phyloP scores from a whole-genome alignment of 2,113 vertebrate species.

The Lagopus leucura region DNA sequence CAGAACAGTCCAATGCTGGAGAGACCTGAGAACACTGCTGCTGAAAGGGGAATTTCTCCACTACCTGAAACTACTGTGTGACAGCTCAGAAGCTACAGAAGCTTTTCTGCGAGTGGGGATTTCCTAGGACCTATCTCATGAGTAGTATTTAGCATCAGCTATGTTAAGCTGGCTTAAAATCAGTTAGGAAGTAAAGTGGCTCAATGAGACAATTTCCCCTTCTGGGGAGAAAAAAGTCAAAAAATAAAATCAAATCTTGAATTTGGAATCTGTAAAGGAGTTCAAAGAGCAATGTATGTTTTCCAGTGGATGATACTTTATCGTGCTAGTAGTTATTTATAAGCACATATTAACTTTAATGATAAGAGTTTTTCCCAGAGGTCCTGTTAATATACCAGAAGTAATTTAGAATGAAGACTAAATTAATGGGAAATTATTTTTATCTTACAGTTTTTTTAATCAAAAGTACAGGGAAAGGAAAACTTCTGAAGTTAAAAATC shows the following conservation, averaged over 20 bases:
- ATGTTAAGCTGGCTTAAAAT: neutral
- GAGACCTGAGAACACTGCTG: fast-evolving
- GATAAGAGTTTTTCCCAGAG: neutral
- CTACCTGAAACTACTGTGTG: neutral
- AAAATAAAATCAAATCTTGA: neutral
- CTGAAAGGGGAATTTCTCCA: neutral
- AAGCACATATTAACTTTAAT: neutral
- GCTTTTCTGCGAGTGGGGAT: neutral
- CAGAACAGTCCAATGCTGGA: neutral
- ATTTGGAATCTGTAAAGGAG: neutral
- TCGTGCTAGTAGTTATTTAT: neutral
- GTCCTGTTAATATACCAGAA: neutral
- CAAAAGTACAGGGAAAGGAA: neutral
- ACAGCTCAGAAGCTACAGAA: fast-evolving
- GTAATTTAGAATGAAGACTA: neutral
- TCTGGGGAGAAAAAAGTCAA: neutral
- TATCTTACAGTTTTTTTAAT: neutral
- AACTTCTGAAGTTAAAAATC: neutral
- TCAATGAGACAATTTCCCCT: neutral
- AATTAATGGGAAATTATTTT: neutral
- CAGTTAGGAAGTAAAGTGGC: neutral
- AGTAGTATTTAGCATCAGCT: neutral
- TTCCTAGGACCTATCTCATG: neutral
- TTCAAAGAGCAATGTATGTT: neutral
- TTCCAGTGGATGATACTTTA: neutral